These are phyloP conservation scores for Oscheius sp. DNA, from an alignment of 1,140 invertebrate species.

Conservation along the genomic window DNA sequence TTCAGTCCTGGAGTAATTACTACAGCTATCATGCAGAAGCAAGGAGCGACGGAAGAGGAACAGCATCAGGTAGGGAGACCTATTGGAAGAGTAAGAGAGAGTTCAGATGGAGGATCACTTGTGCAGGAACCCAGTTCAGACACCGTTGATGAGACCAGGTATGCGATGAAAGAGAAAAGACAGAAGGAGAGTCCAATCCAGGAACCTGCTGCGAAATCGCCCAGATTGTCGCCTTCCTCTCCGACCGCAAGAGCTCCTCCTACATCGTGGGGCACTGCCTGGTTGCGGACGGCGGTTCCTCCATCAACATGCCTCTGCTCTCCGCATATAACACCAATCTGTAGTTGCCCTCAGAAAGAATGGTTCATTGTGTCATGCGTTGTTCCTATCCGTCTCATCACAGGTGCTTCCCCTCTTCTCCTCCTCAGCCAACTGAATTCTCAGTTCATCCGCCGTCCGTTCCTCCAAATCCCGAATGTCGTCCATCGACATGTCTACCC, in stretches of 20 bases:
- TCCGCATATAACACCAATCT: neutral
- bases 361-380: neutral
- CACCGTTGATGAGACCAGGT: neutral
- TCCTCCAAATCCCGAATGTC: constrained; percentile 89
- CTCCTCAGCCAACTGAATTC: constrained; percentile 35
- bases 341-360: too few species aligned
- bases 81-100: neutral
- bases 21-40: constrained; percentile 4
- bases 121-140: neutral
- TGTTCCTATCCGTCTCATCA: constrained; percentile 16
- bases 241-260: constrained; percentile 10
- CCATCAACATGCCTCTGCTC: neutral
- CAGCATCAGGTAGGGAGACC: neutral
- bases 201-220: neutral
- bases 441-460: constrained; percentile 81
- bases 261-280: constrained; percentile 28
- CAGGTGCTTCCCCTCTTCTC: constrained; percentile 18
- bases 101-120: neutral
- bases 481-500: constrained; percentile 89
- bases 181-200: too few species aligned
- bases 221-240: constrained; percentile 13
- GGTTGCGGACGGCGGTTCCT: constrained; percentile 13
- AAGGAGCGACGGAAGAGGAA: neutral
- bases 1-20: neutral
- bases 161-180: too few species aligned